These are phyloP conservation scores for Falco concolor DNA, from an alignment of 2,797 vertebrate species.

Conservation along the genomic window DNA sequence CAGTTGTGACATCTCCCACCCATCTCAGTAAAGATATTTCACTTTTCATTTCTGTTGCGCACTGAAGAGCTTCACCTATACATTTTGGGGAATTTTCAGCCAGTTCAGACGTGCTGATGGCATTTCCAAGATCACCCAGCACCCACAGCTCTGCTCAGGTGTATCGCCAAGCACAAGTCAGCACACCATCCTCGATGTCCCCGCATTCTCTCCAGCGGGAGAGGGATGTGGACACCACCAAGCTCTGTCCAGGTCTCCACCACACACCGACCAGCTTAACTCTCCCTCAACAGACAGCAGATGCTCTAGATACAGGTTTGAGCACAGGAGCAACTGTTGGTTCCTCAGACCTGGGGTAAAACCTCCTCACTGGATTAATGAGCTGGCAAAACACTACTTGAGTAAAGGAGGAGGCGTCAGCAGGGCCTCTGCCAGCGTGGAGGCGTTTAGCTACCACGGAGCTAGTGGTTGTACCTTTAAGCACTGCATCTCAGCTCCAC, in stretches of 20 bases:
- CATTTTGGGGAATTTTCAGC: not conserved
- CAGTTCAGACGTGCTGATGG: not conserved
- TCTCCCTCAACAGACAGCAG: not conserved
- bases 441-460: not conserved
- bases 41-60: not conserved
- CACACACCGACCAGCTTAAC: not conserved
- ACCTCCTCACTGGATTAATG: not conserved
- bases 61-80: not conserved
- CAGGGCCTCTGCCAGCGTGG: accelerated
- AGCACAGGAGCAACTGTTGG: not conserved
- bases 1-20: not conserved
- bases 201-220: accelerated
- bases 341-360: not conserved
- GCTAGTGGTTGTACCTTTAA: not conserved
- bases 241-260: not conserved
- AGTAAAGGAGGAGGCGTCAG: not conserved
- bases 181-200: not conserved
- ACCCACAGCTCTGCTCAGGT: not conserved
- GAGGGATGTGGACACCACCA: accelerated
- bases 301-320: not conserved
- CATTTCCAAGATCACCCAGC: not conserved
- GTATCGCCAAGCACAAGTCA: not conserved
- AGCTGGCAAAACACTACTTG: not conserved
- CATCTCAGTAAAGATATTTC: accelerated
- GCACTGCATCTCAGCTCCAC: accelerated